Evolutionary conservation across 2,113 vertebrate species (phyloP).

Genomic region (Dendropsophus ebraccatus): DNA sequence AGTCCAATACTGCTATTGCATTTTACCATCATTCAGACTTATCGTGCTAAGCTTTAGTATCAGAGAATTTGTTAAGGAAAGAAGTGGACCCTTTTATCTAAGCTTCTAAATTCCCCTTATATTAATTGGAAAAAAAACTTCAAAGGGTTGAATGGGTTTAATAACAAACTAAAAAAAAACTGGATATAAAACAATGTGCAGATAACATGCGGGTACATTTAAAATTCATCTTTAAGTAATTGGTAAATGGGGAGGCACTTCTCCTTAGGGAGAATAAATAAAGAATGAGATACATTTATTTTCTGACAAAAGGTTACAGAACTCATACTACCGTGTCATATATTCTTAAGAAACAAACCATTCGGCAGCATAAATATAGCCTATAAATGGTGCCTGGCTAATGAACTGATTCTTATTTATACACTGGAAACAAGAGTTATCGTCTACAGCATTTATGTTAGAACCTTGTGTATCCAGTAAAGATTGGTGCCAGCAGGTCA

Average conservation of each 20-base stretch:
- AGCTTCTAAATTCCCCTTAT: no score
- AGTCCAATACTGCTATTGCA: no score
- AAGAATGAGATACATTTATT: constrained; percentile 19
- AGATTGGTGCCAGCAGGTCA: constrained; percentile 33
- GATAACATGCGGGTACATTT: neutral
- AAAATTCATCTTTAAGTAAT: neutral
- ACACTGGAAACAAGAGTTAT: neutral
- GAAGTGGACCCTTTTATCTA: no score
- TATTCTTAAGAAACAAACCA: neutral
- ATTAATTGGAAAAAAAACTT: no score
- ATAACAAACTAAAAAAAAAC: neutral
- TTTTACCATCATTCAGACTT: no score
- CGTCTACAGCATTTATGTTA: constrained; percentile 6
- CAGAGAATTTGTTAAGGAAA: no score
- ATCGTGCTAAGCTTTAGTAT: no score
- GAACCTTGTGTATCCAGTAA: constrained; percentile 9
- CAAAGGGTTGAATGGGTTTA: no score
- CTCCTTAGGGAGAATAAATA: neutral
- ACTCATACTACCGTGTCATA: neutral
- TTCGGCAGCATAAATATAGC: neutral
- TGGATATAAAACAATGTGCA: neutral
- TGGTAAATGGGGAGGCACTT: neutral
- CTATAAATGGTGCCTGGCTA: neutral
- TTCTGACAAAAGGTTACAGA: neutral
- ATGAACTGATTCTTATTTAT: constrained; percentile 19